These are phyloP conservation scores for Therioaphis trifolii DNA, from an alignment of 2,888 invertebrate species.

Conservation along the genomic window DNA sequence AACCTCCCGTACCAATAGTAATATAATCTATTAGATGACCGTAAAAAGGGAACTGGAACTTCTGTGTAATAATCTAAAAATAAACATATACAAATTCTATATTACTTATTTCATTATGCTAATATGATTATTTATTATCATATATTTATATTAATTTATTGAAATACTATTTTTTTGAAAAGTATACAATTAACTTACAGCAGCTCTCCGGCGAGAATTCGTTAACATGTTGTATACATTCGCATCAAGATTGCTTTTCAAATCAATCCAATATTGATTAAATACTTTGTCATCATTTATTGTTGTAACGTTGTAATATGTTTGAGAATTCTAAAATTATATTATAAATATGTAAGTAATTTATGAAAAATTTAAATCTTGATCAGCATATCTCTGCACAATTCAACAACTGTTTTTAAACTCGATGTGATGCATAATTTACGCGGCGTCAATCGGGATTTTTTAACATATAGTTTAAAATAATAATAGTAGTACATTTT, in stretches of 20 bases:
- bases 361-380: too few species aligned
- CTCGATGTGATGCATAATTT: too few species aligned
- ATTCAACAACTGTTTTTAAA: too few species aligned
- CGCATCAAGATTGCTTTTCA: conserved; percentile 73
- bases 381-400: too few species aligned
- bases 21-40: conserved; percentile 89
- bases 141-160: too few species aligned
- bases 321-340: conserved; percentile 75
- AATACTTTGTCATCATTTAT: conserved; percentile 74
- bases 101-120: conserved; percentile 20
- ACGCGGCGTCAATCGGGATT: too few species aligned
- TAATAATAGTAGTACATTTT: too few species aligned
- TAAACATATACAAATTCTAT: not conserved
- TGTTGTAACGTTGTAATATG: conserved; percentile 84
- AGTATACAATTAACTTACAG: conserved; percentile 78
- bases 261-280: conserved; percentile 79
- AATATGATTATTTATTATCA: not conserved
- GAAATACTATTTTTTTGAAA: too few species aligned
- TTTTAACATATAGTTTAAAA: too few species aligned
- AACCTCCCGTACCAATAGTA: conserved; percentile 97
- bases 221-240: conserved; percentile 80
- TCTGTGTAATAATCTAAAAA: conserved; percentile 82
- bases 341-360: too few species aligned
- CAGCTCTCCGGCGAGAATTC: conserved; percentile 84
- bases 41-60: conserved; percentile 95